Evolutionary conservation across 2,797 vertebrate species (phyloP), one percentile per base, ranked within the genome.

Genomic region (Lepilemur septentrionalis): DNA sequence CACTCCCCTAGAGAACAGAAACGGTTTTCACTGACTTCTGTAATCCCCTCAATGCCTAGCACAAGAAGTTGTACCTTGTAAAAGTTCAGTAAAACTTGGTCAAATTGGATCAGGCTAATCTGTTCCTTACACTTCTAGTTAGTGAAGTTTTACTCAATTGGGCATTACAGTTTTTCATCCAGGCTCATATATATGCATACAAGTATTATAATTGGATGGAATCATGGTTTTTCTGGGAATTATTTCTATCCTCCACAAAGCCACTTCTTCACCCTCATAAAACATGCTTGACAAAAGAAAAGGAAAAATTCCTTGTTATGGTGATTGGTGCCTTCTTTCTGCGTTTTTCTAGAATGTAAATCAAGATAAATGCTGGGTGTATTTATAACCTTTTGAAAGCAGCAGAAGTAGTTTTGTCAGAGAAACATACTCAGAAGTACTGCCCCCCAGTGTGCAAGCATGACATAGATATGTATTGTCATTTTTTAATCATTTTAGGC

Each of bases 281-380:
- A 97, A 97, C 43, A 95, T 32, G 35, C 57, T 83, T 97, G 94
- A 94, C 91, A 95, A 92, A 97, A 95, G 93, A 79, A 95, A 92
- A 81, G 67, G 48, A 23, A 76, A 76, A 80, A 35, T 65, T 59
- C 78, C 86, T 96, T 96, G 93, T 97, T 97, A 88, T 20, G 30
- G 78, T 97, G 91, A 97, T 97, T 93, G 81, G 95, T 89, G 41
- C 86, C 80, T 96, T 93, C 79, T 72, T 94, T 88, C 93, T 93
- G 22, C 86, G 46, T 94, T 93, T 97, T 79, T 50, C 65, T 86
- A 43, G 89, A 82, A 93, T 95, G 41, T 43, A 92, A 97, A 96
- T 92, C 89, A 93, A 96, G 95, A 97, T 93, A 95, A 90, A 97
- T 73, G 70, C 57, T 70, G 65, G 38, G 9, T 61, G 8, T 83